Conservation (phyloP, 2,888 invertebrate genomes). For the Tachystola acroxantha region DNA sequence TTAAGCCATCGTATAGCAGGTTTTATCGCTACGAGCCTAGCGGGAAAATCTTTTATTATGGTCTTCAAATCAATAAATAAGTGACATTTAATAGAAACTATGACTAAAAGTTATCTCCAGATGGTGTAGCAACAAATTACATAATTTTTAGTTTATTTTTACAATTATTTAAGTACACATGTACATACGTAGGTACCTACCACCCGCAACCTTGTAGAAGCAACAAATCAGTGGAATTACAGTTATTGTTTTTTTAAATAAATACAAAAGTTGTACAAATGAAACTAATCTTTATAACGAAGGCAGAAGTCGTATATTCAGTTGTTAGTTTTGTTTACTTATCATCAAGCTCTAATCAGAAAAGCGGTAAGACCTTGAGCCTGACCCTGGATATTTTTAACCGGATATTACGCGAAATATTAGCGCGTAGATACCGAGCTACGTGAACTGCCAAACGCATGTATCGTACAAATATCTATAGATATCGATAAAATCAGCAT, state of each 20-base stretch:
- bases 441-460: constrained; percentile 41
- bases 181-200: too few relatives aligned
- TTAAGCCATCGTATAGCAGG: too few relatives aligned
- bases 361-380: constrained; percentile 70
- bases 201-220: constrained; percentile 60
- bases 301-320: constrained; percentile 37
- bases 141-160: too few relatives aligned
- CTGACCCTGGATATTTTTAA: constrained; percentile 75
- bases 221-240: constrained; percentile 63
- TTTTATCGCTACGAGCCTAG: too few relatives aligned
- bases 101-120: too few relatives aligned
- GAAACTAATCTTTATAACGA: constrained; percentile 38
- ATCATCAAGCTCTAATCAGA: constrained; percentile 69
- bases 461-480: constrained; percentile 11
- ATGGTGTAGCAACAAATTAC: too few relatives aligned
- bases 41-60: too few relatives aligned
- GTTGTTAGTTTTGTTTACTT: constrained; percentile 37
- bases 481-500: background rate
- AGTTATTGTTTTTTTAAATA: constrained; percentile 56
- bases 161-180: too few relatives aligned
- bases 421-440: constrained; percentile 47
- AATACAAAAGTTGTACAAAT: constrained; percentile 20
- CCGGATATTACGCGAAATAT: constrained; percentile 67
- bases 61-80: too few relatives aligned
- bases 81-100: too few relatives aligned